Base-by-base conservation (phyloP, 2,888 invertebrate species). In the Plemyria rubiginata region DNA sequence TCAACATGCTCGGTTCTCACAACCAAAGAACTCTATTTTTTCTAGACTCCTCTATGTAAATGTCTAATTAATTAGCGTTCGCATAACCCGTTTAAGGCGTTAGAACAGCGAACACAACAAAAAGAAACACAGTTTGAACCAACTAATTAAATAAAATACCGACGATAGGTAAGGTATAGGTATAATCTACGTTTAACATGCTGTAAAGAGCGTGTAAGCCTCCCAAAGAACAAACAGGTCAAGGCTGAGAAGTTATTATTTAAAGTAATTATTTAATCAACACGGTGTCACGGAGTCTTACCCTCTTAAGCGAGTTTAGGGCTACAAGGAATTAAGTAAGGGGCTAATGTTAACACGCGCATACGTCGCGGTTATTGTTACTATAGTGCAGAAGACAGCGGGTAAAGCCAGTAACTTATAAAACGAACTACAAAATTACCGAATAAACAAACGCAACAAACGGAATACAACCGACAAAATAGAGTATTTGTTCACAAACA, bases 221-320 rank as follows among this genome's bases (percentile, higher is more conserved):
- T 59, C 64, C 64, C 45, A 43, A 64, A 56, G 67, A 61, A 59
- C 70, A 62, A 66, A 62, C 70, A 60, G 71, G 71, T 71, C 71
- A 70, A 71, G 78, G 70, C 77, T 80, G 73, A 76, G 78, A 80
- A 88, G 90, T 90, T 91, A 90, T 90, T 89, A 90, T 89, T 89
- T 86, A 87, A 87, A 90, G 90, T 92, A 91, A 92, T 92, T 92
- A 91, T 91, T 91, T 90, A 92, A 92, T 91, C 90, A 92, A 90
- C 91, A 90, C 79, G 79, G 82, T 89, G 88, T 90, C 86, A 82
- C 81, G 78, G 79, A 85, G 87, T 85, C 85, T 87, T 87, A 87
- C 90, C 90, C 90, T 89, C 90, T 88, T 88, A 89, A 91, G 88
- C 81, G 85, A 89, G 90, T 90, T 87, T 84, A 86, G 87, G 87